Conservation (phyloP, 2,797 vertebrate genomes). For the Echiichthys vipera region DNA sequence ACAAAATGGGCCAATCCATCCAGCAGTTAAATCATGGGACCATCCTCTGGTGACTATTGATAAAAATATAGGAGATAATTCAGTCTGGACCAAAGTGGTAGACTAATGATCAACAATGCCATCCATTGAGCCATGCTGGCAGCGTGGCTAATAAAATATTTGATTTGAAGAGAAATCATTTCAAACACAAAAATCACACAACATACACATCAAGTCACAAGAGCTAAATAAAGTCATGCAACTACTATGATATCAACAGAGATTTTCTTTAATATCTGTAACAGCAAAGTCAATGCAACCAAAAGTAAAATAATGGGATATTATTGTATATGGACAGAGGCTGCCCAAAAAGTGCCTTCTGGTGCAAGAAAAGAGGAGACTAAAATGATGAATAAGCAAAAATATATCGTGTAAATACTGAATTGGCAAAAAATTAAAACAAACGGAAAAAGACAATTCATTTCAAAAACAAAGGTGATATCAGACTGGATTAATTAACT, state of each 20-base stretch:
- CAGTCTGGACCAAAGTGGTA: background rate
- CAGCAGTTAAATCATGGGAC: background rate
- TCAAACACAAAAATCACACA: background rate
- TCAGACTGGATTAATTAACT: constrained; percentile 61
- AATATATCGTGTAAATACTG: constrained; percentile 68
- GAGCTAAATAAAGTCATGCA: background rate
- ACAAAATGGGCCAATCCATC: background rate
- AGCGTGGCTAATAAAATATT: background rate
- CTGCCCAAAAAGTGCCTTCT: constrained; percentile 79
- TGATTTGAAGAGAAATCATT: background rate
- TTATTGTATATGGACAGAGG: constrained; percentile 65
- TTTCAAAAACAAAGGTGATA: constrained; percentile 24
- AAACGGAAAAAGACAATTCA: constrained; percentile 34
- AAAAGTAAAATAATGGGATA: constrained; percentile 75
- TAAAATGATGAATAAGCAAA: constrained; percentile 65
- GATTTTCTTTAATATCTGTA: constrained; percentile 82
- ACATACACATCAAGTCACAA: too few relatives aligned
- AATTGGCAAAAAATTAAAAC: constrained; percentile 54
- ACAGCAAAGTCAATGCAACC: constrained; percentile 80
- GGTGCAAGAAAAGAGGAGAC: constrained; percentile 77
- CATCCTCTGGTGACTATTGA: background rate
- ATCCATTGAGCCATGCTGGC: background rate
- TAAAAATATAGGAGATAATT: too few relatives aligned
- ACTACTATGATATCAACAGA: background rate
- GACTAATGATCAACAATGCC: background rate